phyloP scores from a whole-genome alignment of 1,140 invertebrate species.

The Zaprionus gabonicus region DNA sequence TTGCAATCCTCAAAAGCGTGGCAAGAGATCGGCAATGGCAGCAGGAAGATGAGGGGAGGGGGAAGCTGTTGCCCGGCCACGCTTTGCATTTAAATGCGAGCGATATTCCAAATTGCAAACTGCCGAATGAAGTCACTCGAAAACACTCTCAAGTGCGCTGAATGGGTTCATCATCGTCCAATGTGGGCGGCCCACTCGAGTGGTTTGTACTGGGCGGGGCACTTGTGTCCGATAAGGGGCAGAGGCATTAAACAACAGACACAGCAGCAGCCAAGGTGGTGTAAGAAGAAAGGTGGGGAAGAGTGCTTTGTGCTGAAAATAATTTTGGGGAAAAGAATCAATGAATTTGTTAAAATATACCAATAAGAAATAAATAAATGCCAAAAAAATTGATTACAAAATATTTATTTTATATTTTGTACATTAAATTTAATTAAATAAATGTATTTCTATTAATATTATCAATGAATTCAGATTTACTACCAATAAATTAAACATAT shows the following conservation, averaged over 20 bases:
- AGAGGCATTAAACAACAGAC: background rate
- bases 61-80: slow-evolving; percentile 46
- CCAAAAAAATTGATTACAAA: no score
- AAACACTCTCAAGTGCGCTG: slow-evolving; percentile 52
- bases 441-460: no score
- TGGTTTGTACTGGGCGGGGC: slow-evolving; percentile 30
- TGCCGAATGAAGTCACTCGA: slow-evolving; percentile 78
- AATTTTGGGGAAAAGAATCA: background rate
- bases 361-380: no score
- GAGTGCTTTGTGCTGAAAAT: background rate
- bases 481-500: no score
- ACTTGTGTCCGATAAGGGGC: background rate
- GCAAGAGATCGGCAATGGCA: slow-evolving; percentile 38
- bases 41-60: background rate
- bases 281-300: background rate
- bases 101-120: slow-evolving; percentile 72
- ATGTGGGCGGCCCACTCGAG: slow-evolving; percentile 38
- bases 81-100: slow-evolving; percentile 69
- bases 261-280: background rate
- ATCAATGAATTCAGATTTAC: no score
- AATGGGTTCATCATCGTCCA: slow-evolving; percentile 42
- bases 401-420: no score
- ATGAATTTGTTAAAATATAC: no score
- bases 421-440: no score
- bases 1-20: background rate